Base-by-base conservation (phyloP, 2,113 vertebrate genomes). In the Zingel zingel region DNA sequence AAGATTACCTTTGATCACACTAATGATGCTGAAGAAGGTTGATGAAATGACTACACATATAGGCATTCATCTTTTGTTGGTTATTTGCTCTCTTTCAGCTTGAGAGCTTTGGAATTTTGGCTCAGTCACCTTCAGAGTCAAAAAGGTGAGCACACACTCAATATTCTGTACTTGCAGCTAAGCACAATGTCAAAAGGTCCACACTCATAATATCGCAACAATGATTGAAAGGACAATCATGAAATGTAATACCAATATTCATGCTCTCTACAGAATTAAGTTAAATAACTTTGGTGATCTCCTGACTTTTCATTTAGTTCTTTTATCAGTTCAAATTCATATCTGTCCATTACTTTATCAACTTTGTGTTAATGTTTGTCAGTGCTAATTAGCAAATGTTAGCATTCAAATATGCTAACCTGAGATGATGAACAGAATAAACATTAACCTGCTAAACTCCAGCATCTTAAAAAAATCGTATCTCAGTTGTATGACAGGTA, bases 101-200 rank as follows among this genome's bases (percentile, higher is more conserved):
- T 98, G 91, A 96, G 96, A 69, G 96, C 96, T 78, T 93, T 99
- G 95, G 98, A 98, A 74, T 97, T 97, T 93, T 99, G 98, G 98
- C 96, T 99, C 82, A 97, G 95, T 89, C 97, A 98, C 85, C 96
- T 99, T 53, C 96, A 97, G 85, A 96, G 94, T 92, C 97, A 97
- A 45, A 96, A 95, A 96, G 97, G 98, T 99, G 45, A 87, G 89
- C 15, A 0, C 11, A 21, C 62, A 43, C 2, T 47, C 33, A 51
- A 8, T 74, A 39, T 16, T 68, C 23, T 67, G 8, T 25, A 19
- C 30, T 53, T 13, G 30, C n/a, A 45, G 36, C 1, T 1, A 15
- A 14, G 36, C n/a, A 53, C 51, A 39, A 53, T 45, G 36, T 21
- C 36, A 30, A 21, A 27, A 27, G 16, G 43, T 30, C 25, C 13